These are phyloP conservation scores for Lycopodina hypogea DNA, from an alignment of 37 sponge, comb jelly and placozoan genomes.

Conservation along the genomic window DNA sequence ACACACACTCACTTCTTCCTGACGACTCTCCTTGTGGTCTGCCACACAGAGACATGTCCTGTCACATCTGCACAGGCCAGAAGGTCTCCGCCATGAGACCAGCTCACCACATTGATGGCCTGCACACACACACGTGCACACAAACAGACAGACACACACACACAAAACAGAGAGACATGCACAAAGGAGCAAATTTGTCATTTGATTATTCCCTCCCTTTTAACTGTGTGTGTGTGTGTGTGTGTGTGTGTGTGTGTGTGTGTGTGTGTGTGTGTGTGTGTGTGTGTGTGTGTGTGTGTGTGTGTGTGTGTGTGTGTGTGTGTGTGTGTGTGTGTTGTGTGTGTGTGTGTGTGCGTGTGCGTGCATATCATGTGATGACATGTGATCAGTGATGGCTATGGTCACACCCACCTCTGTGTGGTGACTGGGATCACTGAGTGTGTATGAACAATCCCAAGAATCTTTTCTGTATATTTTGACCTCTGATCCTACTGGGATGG, in stretches of 20 bases:
- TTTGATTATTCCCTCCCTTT: too few species aligned
- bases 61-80: slow-evolving; percentile 52
- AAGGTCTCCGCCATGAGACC: slow-evolving; percentile 56
- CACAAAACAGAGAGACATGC: too few species aligned
- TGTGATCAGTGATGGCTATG: neutral
- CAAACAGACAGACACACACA: too few species aligned
- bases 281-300: too few species aligned
- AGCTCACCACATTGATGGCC: slow-evolving; percentile 50
- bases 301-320: too few species aligned
- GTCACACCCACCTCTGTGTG: slow-evolving; percentile 23
- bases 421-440: slow-evolving; percentile 34
- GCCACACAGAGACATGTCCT: slow-evolving; percentile 53
- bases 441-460: slow-evolving; percentile 30
- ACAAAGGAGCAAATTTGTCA: too few species aligned
- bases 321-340: too few species aligned
- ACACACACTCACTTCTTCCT: slow-evolving; percentile 1
- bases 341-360: neutral
- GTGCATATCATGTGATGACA: neutral
- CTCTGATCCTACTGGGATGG: slow-evolving; percentile 57
- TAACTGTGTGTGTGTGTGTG: too few species aligned
- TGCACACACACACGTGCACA: slow-evolving; percentile 12
- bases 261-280: too few species aligned
- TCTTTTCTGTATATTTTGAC: slow-evolving; percentile 33
- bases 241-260: too few species aligned
- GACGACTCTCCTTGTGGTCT: neutral